These are phyloP conservation scores for Machimus atricapillus DNA, from an alignment of 2,888 invertebrate genomes.

Conservation along the genomic window DNA sequence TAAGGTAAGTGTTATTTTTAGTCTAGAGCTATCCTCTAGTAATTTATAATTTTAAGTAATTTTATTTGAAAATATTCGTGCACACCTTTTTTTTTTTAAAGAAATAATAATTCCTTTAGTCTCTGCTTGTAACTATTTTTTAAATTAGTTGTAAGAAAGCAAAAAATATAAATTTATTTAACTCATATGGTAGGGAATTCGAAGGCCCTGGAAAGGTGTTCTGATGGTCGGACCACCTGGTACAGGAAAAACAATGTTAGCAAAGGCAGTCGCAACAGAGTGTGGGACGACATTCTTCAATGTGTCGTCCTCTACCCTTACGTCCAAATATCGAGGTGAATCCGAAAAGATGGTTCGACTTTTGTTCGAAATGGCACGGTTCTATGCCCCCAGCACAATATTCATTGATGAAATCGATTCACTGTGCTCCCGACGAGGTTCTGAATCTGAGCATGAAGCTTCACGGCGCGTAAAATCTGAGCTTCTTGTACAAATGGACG, in stretches of 20 bases:
- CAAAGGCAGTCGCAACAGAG: conserved; percentile 98
- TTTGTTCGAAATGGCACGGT: conserved; percentile 97
- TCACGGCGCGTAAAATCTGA: conserved; percentile 97
- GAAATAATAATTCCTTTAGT: too few species aligned
- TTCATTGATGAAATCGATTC: conserved; percentile 99
- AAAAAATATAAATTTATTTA: neutral
- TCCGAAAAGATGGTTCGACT: conserved; percentile 96
- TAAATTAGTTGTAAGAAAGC: too few species aligned
- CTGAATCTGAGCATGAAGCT: conserved; percentile 97
- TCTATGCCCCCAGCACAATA: conserved; percentile 97
- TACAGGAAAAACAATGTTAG: conserved; percentile 95
- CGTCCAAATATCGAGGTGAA: conserved; percentile 99
- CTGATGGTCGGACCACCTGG: conserved; percentile 90
- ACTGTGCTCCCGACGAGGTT: conserved; percentile 91
- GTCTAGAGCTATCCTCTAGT: too few species aligned
- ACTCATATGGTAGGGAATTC: conserved; percentile 73
- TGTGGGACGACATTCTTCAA: conserved; percentile 98
- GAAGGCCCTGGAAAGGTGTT: conserved; percentile 96
- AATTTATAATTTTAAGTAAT: too few species aligned
- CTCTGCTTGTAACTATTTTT: too few species aligned
- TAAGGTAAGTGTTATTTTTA: conserved; percentile 68
- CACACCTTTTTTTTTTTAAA: too few species aligned
- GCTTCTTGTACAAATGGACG: conserved; percentile 98
- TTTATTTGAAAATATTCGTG: too few species aligned
- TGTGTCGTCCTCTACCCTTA: conserved; percentile 94